Evolutionary conservation across 2,797 vertebrate species (phyloP).

Genomic region (Poecilia wingei): DNA sequence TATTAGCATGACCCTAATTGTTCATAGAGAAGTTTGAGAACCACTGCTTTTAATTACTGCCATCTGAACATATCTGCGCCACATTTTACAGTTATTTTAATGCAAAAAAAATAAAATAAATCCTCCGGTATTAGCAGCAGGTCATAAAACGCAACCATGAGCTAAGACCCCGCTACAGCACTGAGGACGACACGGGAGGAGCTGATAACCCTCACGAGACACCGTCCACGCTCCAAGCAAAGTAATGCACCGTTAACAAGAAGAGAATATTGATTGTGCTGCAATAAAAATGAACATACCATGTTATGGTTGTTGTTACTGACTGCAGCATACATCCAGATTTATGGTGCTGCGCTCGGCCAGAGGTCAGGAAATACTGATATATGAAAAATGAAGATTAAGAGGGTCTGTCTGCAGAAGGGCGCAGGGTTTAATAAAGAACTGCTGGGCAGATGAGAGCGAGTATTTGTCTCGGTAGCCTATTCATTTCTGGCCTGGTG

Average conservation of each 20-base stretch:
- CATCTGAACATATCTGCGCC: background rate
- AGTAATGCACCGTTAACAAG: slow-evolving; percentile 1
- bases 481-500: slow-evolving; percentile 21
- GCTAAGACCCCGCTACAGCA: background rate
- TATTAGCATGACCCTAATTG: too few species aligned
- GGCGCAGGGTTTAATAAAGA: slow-evolving; percentile 33
- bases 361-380: slow-evolving; percentile 23
- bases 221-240: background rate
- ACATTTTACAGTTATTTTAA: background rate
- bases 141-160: background rate
- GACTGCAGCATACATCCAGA: slow-evolving; percentile 7
- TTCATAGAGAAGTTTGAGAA: too few species aligned
- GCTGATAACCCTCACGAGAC: background rate
- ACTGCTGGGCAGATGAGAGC: slow-evolving; percentile 12
- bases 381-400: slow-evolving; percentile 35
- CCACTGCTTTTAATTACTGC: background rate
- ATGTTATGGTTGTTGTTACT: slow-evolving; percentile 12
- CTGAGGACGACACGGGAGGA: background rate
- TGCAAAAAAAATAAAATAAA: background rate
- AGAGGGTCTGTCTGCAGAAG: slow-evolving; percentile 22
- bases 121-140: background rate
- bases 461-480: slow-evolving; percentile 14
- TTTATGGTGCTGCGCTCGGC: slow-evolving; percentile 19
- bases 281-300: slow-evolving; percentile 26
- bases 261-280: slow-evolving; percentile 7